A percentile compares a stretch with the other conserved stretches of the same genome.
phyloP scores from a whole-genome alignment of 2,113 vertebrate genomes.

The Rattus rattus region DNA sequence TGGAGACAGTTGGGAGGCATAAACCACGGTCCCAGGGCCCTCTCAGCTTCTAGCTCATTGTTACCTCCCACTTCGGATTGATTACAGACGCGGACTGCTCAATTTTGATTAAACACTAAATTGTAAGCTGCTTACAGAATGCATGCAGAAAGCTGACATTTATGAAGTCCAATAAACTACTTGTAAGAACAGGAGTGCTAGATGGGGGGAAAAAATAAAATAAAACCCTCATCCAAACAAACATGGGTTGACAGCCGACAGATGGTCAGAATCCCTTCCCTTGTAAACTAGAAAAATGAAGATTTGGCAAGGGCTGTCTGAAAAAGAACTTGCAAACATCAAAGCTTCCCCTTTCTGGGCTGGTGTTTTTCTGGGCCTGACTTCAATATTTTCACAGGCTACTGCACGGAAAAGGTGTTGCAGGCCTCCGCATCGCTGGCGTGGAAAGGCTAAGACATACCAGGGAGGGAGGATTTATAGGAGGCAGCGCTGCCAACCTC shows the following conservation, averaged over 20 bases:
- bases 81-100: slow-evolving; percentile 86
- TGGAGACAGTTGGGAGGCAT: slow-evolving; percentile 36
- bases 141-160: slow-evolving; percentile 83
- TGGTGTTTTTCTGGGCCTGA: slow-evolving; percentile 86
- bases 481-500: slow-evolving; percentile 75
- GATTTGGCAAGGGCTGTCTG: slow-evolving; percentile 85
- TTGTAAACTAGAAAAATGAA: slow-evolving; percentile 88
- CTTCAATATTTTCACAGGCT: slow-evolving; percentile 88
- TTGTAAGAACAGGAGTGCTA: slow-evolving; percentile 86
- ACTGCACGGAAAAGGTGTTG: slow-evolving; percentile 86
- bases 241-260: slow-evolving; percentile 88
- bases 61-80: slow-evolving; percentile 76
- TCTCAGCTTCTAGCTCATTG: slow-evolving; percentile 42
- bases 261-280: slow-evolving; percentile 85
- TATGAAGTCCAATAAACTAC: slow-evolving; percentile 85
- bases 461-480: slow-evolving; percentile 78
- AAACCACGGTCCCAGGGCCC: slow-evolving; percentile 23
- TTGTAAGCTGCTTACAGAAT: slow-evolving; percentile 83
- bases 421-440: slow-evolving; percentile 84
- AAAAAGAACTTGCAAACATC: slow-evolving; percentile 85
- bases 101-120: slow-evolving; percentile 87
- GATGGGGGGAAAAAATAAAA: slow-evolving; percentile 83
- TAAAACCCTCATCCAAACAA: slow-evolving; percentile 87
- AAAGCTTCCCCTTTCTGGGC: slow-evolving; percentile 84
- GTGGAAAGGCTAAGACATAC: slow-evolving; percentile 81